A percentile compares a stretch with the other conserved stretches of the same genome.
phyloP scores from a whole-genome alignment of 2,113 vertebrate genomes.

The Cyanocitta stelleri region DNA sequence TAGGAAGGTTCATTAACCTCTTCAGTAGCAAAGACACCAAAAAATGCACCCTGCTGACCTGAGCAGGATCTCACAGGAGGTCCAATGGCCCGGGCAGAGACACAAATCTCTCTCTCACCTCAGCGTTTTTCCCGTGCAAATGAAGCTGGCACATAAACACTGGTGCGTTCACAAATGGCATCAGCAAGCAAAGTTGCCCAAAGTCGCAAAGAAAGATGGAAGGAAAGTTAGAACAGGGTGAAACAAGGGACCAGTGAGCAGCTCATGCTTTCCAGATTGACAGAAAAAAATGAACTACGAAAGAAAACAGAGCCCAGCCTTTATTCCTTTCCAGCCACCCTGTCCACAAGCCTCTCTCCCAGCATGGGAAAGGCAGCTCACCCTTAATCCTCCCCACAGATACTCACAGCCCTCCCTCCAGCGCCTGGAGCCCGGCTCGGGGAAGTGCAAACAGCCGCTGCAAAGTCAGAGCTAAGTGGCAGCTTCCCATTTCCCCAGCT shows the following conservation, averaged over 20 bases:
- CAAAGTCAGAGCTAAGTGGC: slow-evolving; percentile 30
- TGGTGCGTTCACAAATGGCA: neutral
- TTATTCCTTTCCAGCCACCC: neutral
- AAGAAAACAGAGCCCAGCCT: neutral
- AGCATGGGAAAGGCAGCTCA: neutral
- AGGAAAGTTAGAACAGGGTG: neutral
- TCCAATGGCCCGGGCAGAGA: neutral
- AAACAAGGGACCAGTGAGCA: neutral
- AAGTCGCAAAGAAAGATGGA: neutral
- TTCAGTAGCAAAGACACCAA: neutral
- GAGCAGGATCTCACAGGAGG: neutral
- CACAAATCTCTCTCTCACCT: neutral
- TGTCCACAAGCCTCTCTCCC: neutral
- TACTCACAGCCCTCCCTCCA: neutral
- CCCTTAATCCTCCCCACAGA: neutral
- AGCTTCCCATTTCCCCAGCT: slow-evolving; percentile 43
- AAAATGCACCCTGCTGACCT: neutral
- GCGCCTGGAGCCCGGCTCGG: neutral
- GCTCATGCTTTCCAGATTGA: neutral
- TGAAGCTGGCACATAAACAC: neutral
- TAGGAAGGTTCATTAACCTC: neutral
- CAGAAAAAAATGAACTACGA: neutral
- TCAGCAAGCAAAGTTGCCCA: neutral
- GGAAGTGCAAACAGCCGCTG: neutral
- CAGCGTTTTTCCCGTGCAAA: neutral